A percentile compares a stretch with the other conserved stretches of the same genome.
These are phyloP conservation scores for Megaceryle maxima DNA, from an alignment of 2,113 vertebrate genomes.

Conservation along the genomic window DNA sequence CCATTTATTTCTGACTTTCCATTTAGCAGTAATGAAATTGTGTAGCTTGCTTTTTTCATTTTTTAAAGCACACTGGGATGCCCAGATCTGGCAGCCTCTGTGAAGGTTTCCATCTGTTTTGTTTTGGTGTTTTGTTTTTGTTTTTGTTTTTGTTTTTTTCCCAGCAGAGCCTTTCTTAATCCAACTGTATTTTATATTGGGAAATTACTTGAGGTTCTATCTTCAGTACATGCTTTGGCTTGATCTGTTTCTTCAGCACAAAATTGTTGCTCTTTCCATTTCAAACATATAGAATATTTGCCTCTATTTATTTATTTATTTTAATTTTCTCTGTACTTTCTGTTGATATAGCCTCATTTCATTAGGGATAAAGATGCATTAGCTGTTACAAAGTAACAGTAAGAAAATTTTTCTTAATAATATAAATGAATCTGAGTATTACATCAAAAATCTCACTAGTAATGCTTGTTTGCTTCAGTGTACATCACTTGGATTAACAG, in stretches of 20 bases:
- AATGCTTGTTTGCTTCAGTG: not conserved
- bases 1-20: slow-evolving; percentile 19
- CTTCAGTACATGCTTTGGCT: not conserved
- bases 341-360: not conserved
- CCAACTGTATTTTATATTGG: not conserved
- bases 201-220: not conserved
- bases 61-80: not conserved
- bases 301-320: not conserved
- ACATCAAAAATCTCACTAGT: not conserved
- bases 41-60: not conserved
- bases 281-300: not conserved
- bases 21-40: slow-evolving; percentile 33
- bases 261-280: not conserved
- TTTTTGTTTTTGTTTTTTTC: not conserved
- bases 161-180: not conserved
- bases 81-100: not conserved
- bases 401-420: not conserved
- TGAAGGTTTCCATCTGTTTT: not conserved
- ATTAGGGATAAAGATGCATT: not conserved
- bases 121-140: not conserved
- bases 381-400: not conserved
- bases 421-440: not conserved
- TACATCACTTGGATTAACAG: not conserved
- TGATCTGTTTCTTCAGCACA: not conserved
- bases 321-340: not conserved